A percentile compares a stretch with the other conserved stretches of the same genome.
phyloP scores from a whole-genome alignment of 2,888 invertebrate species.

The Clistopyga incitator region DNA sequence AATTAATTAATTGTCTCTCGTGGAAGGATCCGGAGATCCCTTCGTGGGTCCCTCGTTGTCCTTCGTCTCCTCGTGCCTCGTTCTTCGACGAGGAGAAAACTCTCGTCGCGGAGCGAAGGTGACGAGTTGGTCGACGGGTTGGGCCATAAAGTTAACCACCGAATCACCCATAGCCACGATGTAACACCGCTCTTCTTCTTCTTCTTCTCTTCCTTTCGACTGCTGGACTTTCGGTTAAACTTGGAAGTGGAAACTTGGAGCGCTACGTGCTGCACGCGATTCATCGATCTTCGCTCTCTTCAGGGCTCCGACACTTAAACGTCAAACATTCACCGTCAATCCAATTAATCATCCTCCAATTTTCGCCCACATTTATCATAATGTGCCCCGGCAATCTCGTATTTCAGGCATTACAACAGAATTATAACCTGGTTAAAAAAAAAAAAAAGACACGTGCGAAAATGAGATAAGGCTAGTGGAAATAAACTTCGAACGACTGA shows the following conservation, averaged over 20 bases:
- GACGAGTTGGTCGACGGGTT: constrained; percentile 46
- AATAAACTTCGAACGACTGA: neutral
- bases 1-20: constrained; percentile 66
- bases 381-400: no score
- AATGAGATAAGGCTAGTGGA: constrained; percentile 6
- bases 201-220: neutral
- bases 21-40: constrained; percentile 30
- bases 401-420: neutral
- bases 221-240: constrained; percentile 8
- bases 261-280: constrained; percentile 23
- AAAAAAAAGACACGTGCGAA: neutral
- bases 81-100: constrained; percentile 44
- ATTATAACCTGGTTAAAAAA: neutral
- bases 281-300: constrained; percentile 18
- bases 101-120: constrained; percentile 43
- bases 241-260: neutral
- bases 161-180: constrained; percentile 40
- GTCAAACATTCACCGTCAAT: neutral
- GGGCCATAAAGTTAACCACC: constrained; percentile 61
- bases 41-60: neutral
- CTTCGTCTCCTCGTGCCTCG: constrained; percentile 5
- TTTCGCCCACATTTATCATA: neutral
- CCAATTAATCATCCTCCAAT: constrained; percentile 6
- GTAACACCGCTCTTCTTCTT: neutral
- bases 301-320: neutral